These are phyloP conservation scores for Clostera curtula DNA, from an alignment of 2,888 invertebrate genomes.

Conservation along the genomic window DNA sequence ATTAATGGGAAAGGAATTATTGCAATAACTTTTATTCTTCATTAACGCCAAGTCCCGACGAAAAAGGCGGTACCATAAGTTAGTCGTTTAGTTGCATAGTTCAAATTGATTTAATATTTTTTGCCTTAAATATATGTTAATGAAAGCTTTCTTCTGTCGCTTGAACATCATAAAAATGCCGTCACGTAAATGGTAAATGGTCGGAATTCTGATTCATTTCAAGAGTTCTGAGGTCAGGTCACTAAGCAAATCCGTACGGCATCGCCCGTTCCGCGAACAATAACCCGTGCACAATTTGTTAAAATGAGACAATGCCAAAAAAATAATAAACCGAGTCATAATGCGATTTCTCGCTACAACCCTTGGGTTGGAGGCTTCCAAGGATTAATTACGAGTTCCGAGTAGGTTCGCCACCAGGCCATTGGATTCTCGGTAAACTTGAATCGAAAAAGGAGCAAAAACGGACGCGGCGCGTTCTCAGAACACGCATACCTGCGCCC, in stretches of 20 bases:
- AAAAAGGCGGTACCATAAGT: no score
- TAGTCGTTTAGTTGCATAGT: no score
- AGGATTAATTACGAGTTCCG: slow-evolving; percentile 74
- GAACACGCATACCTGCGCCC: slow-evolving; percentile 70
- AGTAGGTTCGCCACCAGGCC: slow-evolving; percentile 71
- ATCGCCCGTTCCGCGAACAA: slow-evolving; percentile 51
- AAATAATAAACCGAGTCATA: slow-evolving; percentile 51
- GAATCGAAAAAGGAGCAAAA: slow-evolving; percentile 74
- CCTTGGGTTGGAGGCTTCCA: slow-evolving; percentile 70
- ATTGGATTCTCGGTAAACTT: slow-evolving; percentile 70
- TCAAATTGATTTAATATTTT: no score
- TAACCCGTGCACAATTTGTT: slow-evolving; percentile 51
- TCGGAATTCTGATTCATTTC: no score
- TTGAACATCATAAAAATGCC: no score
- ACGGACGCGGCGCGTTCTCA: slow-evolving; percentile 60
- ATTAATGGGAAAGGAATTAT: no score
- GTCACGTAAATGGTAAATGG: no score
- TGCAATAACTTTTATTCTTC: no score
- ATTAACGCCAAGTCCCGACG: no score
- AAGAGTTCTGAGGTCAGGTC: no score
- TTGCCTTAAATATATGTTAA: no score
- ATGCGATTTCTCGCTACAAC: slow-evolving; percentile 69
- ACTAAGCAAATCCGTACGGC: slow-evolving; percentile 9
- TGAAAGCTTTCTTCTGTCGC: no score
- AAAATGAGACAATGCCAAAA: slow-evolving; percentile 61